phyloP scores from a whole-genome alignment of 2,888 invertebrate species.

The Drosophila mulleri region DNA sequence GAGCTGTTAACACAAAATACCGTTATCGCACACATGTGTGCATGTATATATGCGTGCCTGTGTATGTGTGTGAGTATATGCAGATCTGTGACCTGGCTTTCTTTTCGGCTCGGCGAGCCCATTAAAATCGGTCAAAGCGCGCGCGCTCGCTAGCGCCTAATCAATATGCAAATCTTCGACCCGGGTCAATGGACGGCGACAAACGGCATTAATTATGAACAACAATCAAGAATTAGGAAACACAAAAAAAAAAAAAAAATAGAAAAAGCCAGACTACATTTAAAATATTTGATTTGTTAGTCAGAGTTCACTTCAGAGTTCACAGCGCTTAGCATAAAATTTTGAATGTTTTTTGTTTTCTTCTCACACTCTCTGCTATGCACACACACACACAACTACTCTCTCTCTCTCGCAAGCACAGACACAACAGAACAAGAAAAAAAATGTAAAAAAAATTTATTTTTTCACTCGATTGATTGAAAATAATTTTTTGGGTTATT shows the following conservation, averaged over 20 bases:
- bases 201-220: conserved; percentile 36
- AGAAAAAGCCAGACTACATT: conserved; percentile 10
- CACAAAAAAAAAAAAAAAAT: conserved; percentile 14
- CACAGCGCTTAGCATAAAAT: conserved; percentile 31
- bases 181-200: conserved; percentile 56
- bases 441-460: conserved; percentile 66
- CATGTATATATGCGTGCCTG: neutral
- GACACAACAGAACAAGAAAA: conserved; percentile 56
- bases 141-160: conserved; percentile 27
- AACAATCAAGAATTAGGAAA: conserved; percentile 11
- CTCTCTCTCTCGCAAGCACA: neutral
- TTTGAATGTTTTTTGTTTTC: neutral
- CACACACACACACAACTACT: conserved; percentile 28
- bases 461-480: conserved; percentile 56
- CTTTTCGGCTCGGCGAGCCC: conserved; percentile 11
- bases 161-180: conserved; percentile 41
- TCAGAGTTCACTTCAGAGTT: conserved; percentile 40
- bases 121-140: conserved; percentile 63
- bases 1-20: conserved; percentile 1
- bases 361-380: neutral
- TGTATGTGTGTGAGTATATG: neutral
- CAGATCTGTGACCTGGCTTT: conserved; percentile 28
- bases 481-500: conserved; percentile 64
- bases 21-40: conserved; percentile 15
- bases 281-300: conserved; percentile 11